Percentiles rank a stretch among this genome's conserved stretches.
These are phyloP conservation scores for Xiphophorus couchianus DNA, from an alignment of 2,113 vertebrate genomes.

Conservation along the genomic window DNA sequence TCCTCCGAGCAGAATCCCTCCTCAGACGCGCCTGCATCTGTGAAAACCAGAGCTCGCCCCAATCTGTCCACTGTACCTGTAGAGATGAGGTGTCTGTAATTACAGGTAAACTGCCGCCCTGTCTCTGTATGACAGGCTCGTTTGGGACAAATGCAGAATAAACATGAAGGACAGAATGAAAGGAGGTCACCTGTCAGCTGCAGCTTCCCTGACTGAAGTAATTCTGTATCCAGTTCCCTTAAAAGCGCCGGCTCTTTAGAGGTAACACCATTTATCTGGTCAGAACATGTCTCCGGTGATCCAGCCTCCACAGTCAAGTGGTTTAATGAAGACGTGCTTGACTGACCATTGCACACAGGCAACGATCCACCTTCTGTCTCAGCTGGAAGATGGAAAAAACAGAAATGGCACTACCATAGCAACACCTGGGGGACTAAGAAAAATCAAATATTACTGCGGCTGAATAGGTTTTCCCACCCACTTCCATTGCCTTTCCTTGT, in stretches of 20 bases:
- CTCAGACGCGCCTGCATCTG: slow-evolving; percentile 67
- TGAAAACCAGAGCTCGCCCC: slow-evolving; percentile 83
- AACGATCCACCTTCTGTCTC: slow-evolving; percentile 44
- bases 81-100: background rate
- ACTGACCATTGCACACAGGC: slow-evolving; percentile 51
- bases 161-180: background rate
- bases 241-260: slow-evolving; percentile 55
- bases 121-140: background rate
- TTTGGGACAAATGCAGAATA: background rate
- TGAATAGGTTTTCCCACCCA: background rate
- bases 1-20: slow-evolving; percentile 67
- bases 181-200: slow-evolving; percentile 74
- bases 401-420: background rate
- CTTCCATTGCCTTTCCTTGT: slow-evolving; percentile 53
- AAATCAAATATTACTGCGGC: background rate
- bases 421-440: background rate
- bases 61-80: slow-evolving; percentile 84
- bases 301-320: slow-evolving; percentile 42
- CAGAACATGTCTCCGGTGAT: slow-evolving; percentile 29
- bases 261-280: slow-evolving; percentile 46
- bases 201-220: slow-evolving; percentile 81
- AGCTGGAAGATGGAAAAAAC: slow-evolving; percentile 39
- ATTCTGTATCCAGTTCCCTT: slow-evolving; percentile 73
- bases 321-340: slow-evolving; percentile 53
- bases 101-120: background rate